phyloP scores from a whole-genome alignment of 2,888 invertebrate species.

The Cantharis rufa region DNA sequence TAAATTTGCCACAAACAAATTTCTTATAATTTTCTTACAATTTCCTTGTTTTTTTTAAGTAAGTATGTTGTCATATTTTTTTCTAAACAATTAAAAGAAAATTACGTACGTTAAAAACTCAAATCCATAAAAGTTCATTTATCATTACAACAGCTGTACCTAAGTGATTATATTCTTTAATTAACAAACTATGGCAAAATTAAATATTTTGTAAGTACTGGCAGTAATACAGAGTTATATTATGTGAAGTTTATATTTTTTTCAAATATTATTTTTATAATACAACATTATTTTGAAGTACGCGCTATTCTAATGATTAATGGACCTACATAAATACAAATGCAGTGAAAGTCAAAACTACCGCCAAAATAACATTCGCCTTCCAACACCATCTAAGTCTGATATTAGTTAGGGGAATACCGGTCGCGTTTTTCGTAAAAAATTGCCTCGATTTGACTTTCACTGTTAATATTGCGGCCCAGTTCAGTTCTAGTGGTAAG shows the following conservation, averaged over 20 bases:
- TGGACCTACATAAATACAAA: slow-evolving; percentile 43
- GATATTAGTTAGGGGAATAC: not conserved
- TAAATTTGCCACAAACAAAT: slow-evolving; percentile 30
- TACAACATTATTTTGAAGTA: slow-evolving; percentile 37
- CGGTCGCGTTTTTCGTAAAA: not conserved
- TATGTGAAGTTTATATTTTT: slow-evolving; percentile 27
- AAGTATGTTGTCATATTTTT: slow-evolving; percentile 7
- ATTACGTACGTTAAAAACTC: slow-evolving; percentile 1
- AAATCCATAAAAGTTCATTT: slow-evolving; percentile 41
- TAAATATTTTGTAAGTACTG: slow-evolving; percentile 24
- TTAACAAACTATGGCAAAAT: slow-evolving; percentile 41
- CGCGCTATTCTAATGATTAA: slow-evolving; percentile 58
- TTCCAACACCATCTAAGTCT: not conserved
- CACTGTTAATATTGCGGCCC: slow-evolving; percentile 37
- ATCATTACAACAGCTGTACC: slow-evolving; percentile 57
- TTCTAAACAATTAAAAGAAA: not conserved
- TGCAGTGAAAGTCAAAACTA: slow-evolving; percentile 1
- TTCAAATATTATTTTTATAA: not conserved
- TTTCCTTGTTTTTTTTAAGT: slow-evolving; percentile 13
- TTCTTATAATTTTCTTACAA: slow-evolving; percentile 28
- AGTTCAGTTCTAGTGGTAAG: slow-evolving; percentile 38
- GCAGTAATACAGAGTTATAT: slow-evolving; percentile 26
- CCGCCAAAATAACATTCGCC: slow-evolving; percentile 20
- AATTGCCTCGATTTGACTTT: not conserved
- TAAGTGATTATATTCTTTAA: slow-evolving; percentile 37